A percentile compares a stretch with the other conserved stretches of the same genome.
phyloP scores from a whole-genome alignment of 1,140 invertebrate genomes.

The Geopemphigus sp. region DNA sequence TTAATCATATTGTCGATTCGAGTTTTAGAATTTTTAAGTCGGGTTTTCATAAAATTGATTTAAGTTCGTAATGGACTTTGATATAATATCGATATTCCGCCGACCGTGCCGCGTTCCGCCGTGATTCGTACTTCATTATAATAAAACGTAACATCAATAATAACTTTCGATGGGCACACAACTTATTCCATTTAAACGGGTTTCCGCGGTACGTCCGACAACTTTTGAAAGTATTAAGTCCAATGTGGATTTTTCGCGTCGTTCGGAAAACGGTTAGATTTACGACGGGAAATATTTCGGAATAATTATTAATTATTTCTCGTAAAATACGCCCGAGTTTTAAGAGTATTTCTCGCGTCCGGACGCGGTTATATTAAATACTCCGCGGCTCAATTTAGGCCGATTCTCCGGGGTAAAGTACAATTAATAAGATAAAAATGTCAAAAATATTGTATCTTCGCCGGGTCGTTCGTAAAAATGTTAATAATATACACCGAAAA shows the following conservation, averaged over 20 bases:
- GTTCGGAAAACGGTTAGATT: not conserved
- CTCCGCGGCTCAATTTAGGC: too few relatives aligned
- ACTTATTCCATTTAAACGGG: not conserved
- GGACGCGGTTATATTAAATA: too few relatives aligned
- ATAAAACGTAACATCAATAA: not conserved
- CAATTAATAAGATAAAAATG: too few relatives aligned
- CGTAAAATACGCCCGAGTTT: not conserved
- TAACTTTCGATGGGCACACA: not conserved
- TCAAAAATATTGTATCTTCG: too few relatives aligned
- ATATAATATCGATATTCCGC: not conserved
- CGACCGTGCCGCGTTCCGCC: not conserved
- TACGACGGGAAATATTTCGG: not conserved
- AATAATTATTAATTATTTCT: too few relatives aligned
- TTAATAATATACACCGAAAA: too few relatives aligned
- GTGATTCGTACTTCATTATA: not conserved
- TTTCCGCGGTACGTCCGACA: not conserved
- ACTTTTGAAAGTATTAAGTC: not conserved
- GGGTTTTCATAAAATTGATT: constrained; percentile 18
- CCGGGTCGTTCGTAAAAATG: too few relatives aligned
- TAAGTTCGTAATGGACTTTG: not conserved
- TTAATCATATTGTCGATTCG: constrained; percentile 25
- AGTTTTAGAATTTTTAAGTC: constrained; percentile 3
- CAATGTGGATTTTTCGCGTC: not conserved
- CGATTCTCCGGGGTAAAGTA: too few relatives aligned
- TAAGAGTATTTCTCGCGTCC: too few relatives aligned